Percentiles rank a stretch among this genome's conserved stretches.
Evolutionary conservation across 2,888 invertebrate genomes (phyloP).

Genomic region (Nomada hirtipes): DNA sequence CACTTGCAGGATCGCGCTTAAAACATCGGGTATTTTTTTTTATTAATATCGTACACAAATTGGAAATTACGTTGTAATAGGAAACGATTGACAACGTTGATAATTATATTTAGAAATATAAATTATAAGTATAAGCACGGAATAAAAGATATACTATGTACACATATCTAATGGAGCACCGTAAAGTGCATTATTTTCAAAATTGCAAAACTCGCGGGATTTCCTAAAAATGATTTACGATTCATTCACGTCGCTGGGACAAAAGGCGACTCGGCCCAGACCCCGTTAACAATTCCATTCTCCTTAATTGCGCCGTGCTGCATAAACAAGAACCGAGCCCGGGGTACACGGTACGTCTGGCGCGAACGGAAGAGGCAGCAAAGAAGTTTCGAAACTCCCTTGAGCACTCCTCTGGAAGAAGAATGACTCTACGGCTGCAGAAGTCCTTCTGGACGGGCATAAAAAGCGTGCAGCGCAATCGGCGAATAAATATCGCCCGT

Average conservation of each 20-base stretch:
- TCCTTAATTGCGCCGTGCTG: constrained; percentile 37
- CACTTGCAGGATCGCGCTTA: no score
- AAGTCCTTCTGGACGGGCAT: not conserved
- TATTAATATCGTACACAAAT: no score
- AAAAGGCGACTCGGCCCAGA: not conserved
- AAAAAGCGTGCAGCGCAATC: constrained; percentile 20
- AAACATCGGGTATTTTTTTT: no score
- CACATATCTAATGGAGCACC: no score
- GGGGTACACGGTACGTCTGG: not conserved
- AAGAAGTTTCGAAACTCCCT: constrained; percentile 22
- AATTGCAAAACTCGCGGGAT: not conserved
- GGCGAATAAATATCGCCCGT: constrained; percentile 30
- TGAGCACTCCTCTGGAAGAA: constrained; percentile 6
- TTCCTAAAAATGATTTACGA: constrained; percentile 37
- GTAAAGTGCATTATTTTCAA: no score
- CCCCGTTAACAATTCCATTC: constrained; percentile 37
- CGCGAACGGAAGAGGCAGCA: not conserved
- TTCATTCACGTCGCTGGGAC: not conserved
- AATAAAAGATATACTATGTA: no score
- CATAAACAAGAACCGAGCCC: constrained; percentile 38
- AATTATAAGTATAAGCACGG: no score
- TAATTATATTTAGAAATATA: no score
- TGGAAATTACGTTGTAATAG: no score
- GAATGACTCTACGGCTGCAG: not conserved
- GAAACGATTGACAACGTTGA: no score